Percentiles rank a stretch among this genome's conserved stretches.
Conservation (phyloP, 2,113 vertebrate genomes). For the Notothenia rossii region DNA sequence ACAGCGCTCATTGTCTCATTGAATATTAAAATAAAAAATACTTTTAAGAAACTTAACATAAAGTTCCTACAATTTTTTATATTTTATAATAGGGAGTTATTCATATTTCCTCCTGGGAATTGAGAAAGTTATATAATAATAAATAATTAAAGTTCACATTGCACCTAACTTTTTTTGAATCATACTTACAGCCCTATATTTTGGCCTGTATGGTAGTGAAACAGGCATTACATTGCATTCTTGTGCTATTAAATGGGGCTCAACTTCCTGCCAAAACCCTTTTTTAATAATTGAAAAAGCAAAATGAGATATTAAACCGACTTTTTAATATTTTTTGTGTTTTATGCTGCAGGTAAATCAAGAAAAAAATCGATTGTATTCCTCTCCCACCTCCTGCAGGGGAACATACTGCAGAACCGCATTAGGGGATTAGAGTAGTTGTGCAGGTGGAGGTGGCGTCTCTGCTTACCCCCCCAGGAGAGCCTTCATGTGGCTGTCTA, state of each 20-base stretch:
- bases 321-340: background rate
- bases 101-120: background rate
- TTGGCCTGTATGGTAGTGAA: no score
- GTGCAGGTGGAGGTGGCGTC: conserved; percentile 28
- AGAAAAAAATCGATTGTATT: background rate
- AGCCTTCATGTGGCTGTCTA: conserved; percentile 33
- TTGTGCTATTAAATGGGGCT: background rate
- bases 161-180: background rate
- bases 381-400: background rate
- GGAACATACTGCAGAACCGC: background rate
- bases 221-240: no score
- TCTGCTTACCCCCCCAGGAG: conserved; percentile 46
- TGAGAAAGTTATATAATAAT: background rate
- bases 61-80: background rate
- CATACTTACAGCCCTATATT: no score
- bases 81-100: background rate
- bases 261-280: background rate
- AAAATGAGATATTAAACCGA: background rate
- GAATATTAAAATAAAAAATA: no score
- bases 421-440: conserved; percentile 22
- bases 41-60: background rate
- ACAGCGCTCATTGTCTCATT: background rate
- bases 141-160: background rate
- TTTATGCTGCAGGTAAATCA: background rate
- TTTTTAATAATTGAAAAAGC: background rate